Percentiles rank a stretch among this genome's conserved stretches.
Evolutionary conservation across 2,888 invertebrate species (phyloP).

Genomic region (Gnatocerus cornutus): DNA sequence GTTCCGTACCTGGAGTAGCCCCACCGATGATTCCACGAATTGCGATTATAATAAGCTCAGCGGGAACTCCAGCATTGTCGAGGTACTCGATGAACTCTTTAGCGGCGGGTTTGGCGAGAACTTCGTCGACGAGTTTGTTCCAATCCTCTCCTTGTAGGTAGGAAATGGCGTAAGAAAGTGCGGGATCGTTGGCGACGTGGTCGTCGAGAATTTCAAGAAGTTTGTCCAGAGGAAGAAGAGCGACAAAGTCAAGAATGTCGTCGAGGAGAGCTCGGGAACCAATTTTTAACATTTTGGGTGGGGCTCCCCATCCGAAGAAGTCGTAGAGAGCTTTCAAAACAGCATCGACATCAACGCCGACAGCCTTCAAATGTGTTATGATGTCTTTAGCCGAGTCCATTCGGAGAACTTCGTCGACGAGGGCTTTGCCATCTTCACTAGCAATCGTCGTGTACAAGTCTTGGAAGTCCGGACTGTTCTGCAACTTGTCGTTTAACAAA

Average conservation of each 20-base stretch:
- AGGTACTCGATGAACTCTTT: conserved; percentile 53
- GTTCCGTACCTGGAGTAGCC: conserved; percentile 34
- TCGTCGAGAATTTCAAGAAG: conserved; percentile 25
- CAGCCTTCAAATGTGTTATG: neutral
- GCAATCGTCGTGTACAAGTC: conserved; percentile 51
- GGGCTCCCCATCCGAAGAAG: conserved; percentile 19
- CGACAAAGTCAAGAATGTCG: conserved; percentile 54
- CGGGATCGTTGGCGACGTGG: conserved; percentile 56
- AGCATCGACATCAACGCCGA: neutral
- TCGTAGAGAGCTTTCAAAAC: conserved; percentile 15
- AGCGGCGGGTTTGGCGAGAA: conserved; percentile 45
- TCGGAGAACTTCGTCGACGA: neutral
- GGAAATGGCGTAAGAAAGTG: conserved; percentile 54
- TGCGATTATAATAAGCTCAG: conserved; percentile 47
- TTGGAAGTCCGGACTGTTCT: conserved; percentile 55
- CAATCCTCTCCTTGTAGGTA: conserved; percentile 60
- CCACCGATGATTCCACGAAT: conserved; percentile 38
- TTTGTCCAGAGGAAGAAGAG: neutral
- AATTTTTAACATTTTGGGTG: conserved; percentile 24
- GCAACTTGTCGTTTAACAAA: conserved; percentile 53
- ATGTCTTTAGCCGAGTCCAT: neutral
- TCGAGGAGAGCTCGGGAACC: conserved; percentile 57
- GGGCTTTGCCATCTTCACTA: neutral
- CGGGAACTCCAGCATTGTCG: conserved; percentile 51
- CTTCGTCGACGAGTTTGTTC: conserved; percentile 52